Percentiles rank a stretch among this genome's conserved stretches.
phyloP scores from a whole-genome alignment of 2,888 invertebrate species.

The Phortica magna region DNA sequence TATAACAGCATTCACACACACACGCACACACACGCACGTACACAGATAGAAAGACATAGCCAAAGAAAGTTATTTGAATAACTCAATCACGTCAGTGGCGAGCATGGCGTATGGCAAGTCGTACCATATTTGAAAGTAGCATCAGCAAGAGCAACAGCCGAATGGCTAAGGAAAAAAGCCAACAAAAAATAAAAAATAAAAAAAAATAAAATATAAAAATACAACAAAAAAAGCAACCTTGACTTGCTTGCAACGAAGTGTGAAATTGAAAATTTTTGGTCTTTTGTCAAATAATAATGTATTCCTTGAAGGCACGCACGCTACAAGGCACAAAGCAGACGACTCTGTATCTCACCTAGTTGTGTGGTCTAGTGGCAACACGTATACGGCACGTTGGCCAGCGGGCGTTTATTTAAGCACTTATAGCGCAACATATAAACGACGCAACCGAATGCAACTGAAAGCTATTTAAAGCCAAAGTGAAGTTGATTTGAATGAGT shows the following conservation, averaged over 20 bases:
- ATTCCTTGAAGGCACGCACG: neutral
- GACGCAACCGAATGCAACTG: neutral
- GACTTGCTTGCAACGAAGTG: constrained; percentile 63
- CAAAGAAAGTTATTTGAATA: constrained; percentile 25
- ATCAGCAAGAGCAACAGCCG: neutral
- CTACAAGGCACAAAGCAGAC: too few species aligned
- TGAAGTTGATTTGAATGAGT: constrained; percentile 1
- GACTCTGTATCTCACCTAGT: too few species aligned
- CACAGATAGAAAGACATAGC: constrained; percentile 48
- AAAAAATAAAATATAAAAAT: too few species aligned
- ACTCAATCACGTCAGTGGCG: constrained; percentile 14
- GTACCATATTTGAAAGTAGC: neutral
- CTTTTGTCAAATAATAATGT: constrained; percentile 28
- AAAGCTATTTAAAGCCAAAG: neutral
- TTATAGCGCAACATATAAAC: neutral
- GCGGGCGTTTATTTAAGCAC: too few species aligned
- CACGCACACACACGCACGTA: neutral
- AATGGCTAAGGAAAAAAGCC: neutral
- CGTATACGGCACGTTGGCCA: too few species aligned
- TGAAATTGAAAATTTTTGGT: constrained; percentile 57
- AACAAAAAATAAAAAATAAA: neutral
- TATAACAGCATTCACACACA: constrained; percentile 32
- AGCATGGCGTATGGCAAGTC: neutral
- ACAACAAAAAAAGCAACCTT: constrained; percentile 18
- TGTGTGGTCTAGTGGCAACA: too few species aligned